phyloP scores from a whole-genome alignment of 2,888 invertebrate genomes.

The Yponomeuta plumbellus region DNA sequence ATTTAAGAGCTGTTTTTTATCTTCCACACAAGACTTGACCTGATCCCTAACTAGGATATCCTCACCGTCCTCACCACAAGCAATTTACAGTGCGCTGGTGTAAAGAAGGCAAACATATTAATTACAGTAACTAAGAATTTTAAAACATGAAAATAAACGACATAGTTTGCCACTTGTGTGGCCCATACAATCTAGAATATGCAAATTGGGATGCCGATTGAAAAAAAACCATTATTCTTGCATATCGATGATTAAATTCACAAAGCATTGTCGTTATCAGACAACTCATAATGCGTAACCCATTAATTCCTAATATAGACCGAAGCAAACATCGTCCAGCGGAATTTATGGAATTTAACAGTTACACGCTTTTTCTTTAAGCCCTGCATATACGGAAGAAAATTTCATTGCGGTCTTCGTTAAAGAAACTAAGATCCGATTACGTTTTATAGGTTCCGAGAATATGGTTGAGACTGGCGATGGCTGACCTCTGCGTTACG shows the following conservation, averaged over 20 bases:
- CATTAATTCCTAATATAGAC: constrained; percentile 23
- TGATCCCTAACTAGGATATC: no score
- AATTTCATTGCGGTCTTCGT: not conserved
- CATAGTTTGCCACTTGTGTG: not conserved
- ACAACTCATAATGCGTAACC: constrained; percentile 23
- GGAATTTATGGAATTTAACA: constrained; percentile 11
- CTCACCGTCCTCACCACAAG: no score
- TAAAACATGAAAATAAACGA: no score
- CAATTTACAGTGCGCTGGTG: no score
- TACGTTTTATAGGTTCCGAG: not conserved
- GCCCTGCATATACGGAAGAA: not conserved
- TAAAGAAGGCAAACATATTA: no score
- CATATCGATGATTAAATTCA: not conserved
- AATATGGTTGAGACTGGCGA: no score
- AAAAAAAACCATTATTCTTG: not conserved
- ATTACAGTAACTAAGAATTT: no score
- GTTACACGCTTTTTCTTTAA: constrained; percentile 16
- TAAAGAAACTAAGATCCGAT: not conserved
- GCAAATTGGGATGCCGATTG: constrained; percentile 1
- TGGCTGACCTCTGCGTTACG: no score
- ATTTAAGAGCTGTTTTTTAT: no score
- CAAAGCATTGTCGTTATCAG: not conserved
- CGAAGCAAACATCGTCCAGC: not conserved
- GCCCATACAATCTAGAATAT: not conserved
- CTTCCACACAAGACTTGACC: no score